Evolutionary conservation across 2,888 invertebrate genomes (phyloP).

Genomic region (Agrotis segetum): DNA sequence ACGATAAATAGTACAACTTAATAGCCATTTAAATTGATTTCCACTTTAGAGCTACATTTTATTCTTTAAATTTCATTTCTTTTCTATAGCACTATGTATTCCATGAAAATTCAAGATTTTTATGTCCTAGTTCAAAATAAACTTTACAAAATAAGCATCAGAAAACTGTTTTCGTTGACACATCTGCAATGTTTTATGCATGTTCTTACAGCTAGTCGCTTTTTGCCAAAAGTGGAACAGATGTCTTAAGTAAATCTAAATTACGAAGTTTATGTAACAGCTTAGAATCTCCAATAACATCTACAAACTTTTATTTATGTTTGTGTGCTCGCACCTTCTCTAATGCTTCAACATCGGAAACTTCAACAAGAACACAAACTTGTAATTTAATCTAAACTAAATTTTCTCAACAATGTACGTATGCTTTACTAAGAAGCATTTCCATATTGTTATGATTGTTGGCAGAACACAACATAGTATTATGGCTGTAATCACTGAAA

Average conservation of each 20-base stretch:
- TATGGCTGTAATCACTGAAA: not conserved
- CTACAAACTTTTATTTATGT: conserved; percentile 13
- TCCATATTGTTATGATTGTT: conserved; percentile 5
- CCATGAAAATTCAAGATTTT: not conserved
- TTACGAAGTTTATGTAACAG: not conserved
- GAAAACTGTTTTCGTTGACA: not conserved
- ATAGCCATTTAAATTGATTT: too few relatives aligned
- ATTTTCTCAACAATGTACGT: conserved; percentile 41
- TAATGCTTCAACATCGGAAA: conserved; percentile 32
- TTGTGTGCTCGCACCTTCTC: conserved; percentile 26
- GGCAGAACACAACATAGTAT: not conserved
- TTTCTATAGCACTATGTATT: not conserved
- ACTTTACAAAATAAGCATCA: not conserved
- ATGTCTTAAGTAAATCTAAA: not conserved
- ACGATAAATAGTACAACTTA: too few relatives aligned
- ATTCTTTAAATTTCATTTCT: too few relatives aligned
- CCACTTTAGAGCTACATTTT: not conserved
- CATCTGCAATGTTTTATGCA: too few relatives aligned
- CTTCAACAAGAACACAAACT: conserved; percentile 42
- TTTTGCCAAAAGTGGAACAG: not conserved
- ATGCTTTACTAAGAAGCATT: conserved; percentile 36
- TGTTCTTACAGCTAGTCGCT: not conserved
- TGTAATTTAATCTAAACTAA: conserved; percentile 58
- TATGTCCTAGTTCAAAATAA: too few relatives aligned
- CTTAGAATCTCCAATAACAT: conserved; percentile 15